Evolutionary conservation across 2,888 invertebrate genomes (phyloP), one percentile per base, ranked within the genome.

Genomic region (Octodonta nipae): DNA sequence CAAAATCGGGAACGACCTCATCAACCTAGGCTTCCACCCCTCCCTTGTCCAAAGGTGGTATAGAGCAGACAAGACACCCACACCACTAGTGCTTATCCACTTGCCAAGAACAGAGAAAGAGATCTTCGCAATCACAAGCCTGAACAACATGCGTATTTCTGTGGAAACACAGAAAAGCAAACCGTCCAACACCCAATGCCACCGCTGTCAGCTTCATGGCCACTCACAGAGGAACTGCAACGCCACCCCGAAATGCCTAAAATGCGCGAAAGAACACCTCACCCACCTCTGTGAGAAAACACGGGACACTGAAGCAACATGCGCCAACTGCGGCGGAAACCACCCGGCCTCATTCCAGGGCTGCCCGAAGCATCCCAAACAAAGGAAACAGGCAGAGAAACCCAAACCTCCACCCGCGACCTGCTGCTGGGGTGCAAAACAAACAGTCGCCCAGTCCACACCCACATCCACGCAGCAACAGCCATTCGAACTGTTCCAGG

Each of bases 151-250:
- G 7, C 6, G 6, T 6, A 20, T 20, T n/a, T n/a, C 7, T 6
- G 20, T 20, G 20, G 20, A 20, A 20, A 20, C 20, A 7, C 20
- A 20, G 7, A 20, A n/a, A n/a, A 7, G 7, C 20, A 20, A n/a
- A n/a, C 6, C 20, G 7, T n/a, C 6, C 7, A 20, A n/a, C n/a
- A n/a, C 20, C 20, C 30, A 30, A 30, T 30, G 30, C 12, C 3
- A 16, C 3, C 16, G 20, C 4, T 30, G 30, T 11, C 30, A 17
- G 30, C 10, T 3, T 3, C 4, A 16, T 11, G 29, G 29, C 5
- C 29, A 29, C 15, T 7, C 30, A 2, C 12, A n/a, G 3, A 3
- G 13, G 13, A 17, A 20, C 10, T 30, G 30, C 17, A 2, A 10
- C 17, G 3, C n/a, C 2, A 16, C 5, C 7, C 17, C 30, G 6